Percentiles rank a stretch among this genome's conserved stretches.
Evolutionary conservation across 2,797 vertebrate species (phyloP).

Genomic region (Chloroceryle inda): DNA sequence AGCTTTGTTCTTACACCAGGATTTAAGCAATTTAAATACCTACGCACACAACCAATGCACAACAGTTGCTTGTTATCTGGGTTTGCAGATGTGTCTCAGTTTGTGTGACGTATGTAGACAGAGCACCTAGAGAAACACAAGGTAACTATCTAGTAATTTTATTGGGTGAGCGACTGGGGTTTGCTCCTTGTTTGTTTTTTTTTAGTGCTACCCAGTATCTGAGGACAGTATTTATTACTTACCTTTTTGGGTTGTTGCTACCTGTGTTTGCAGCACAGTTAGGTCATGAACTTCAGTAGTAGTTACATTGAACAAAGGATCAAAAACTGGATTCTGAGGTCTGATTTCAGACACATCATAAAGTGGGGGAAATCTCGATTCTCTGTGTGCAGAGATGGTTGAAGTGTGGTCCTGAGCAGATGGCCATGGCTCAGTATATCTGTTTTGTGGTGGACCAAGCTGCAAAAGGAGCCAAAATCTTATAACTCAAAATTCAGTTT

Average conservation of each 20-base stretch:
- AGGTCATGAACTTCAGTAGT: background rate
- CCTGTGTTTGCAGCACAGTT: background rate
- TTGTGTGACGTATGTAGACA: background rate
- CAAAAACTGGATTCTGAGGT: background rate
- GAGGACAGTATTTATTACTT: background rate
- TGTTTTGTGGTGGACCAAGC: background rate
- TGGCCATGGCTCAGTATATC: background rate
- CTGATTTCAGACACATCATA: background rate
- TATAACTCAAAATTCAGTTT: background rate
- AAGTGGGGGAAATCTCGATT: fast-evolving
- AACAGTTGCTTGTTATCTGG: background rate
- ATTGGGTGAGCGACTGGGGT: background rate
- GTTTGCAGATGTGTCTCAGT: background rate
- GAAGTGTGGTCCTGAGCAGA: background rate
- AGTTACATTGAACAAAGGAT: background rate
- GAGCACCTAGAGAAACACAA: background rate
- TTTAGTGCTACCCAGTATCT: background rate
- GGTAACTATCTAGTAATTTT: background rate
- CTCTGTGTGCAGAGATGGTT: background rate
- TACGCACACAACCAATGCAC: background rate
- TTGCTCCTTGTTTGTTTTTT: fast-evolving
- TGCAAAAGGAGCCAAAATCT: slow-evolving; percentile 40
- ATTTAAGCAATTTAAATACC: background rate
- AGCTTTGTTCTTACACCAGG: too few relatives aligned
- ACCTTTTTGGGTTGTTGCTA: slow-evolving; percentile 17